phyloP scores from a whole-genome alignment of 2,113 vertebrate genomes.

The Paramisgurnus dabryanus region DNA sequence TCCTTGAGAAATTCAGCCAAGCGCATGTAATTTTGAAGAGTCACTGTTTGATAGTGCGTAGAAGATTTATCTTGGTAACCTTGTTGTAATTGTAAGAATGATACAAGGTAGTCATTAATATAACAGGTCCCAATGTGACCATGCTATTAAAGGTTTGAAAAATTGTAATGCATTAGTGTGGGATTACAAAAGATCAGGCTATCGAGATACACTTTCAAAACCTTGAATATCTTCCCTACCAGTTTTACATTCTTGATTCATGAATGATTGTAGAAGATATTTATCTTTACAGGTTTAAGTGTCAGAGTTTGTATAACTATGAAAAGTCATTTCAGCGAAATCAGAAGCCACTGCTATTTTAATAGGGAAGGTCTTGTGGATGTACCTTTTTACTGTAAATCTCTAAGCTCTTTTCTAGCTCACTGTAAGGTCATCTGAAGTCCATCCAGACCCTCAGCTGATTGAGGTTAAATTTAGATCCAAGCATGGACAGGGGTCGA shows the following conservation, averaged over 20 bases:
- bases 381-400: slow-evolving; percentile 12
- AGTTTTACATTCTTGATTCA: no score
- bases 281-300: neutral
- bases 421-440: slow-evolving; percentile 57
- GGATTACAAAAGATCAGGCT: no score
- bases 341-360: slow-evolving; percentile 25
- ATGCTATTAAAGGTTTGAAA: no score
- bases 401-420: slow-evolving; percentile 33
- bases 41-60: neutral
- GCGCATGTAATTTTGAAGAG: neutral
- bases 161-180: no score
- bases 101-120: no score
- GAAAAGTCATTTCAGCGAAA: slow-evolving; percentile 16
- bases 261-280: neutral
- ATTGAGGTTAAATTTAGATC: slow-evolving; percentile 51
- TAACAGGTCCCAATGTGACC: no score
- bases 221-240: no score
- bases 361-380: neutral
- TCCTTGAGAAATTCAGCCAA: slow-evolving; percentile 7
- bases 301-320: slow-evolving; percentile 21
- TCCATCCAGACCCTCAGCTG: slow-evolving; percentile 61
- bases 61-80: neutral
- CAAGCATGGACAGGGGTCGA: neutral
- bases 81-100: no score
- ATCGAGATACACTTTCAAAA: no score